Base-by-base conservation (phyloP, 2,888 invertebrate species). In the Dexiosoma caninum region DNA sequence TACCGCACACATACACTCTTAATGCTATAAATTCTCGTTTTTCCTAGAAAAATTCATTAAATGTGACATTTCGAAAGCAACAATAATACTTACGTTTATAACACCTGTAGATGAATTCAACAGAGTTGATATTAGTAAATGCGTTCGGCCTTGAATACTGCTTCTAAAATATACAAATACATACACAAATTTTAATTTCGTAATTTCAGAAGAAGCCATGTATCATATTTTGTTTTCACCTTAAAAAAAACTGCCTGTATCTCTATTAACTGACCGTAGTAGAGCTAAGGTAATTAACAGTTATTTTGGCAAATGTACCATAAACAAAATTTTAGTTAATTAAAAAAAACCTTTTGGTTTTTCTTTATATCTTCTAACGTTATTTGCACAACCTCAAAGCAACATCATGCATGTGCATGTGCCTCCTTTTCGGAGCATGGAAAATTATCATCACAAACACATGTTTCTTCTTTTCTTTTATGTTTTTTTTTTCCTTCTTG, bases 401-500 rank as follows among this genome's bases (percentile, higher is more conserved):
- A 57, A 3, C 37, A 44, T 6, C n/a, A 27, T 23, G 30, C 60
- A 53, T 30, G 16, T 67, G 7, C 16, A 27, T 27, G 27, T 27
- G 40, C 40, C 44, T n/a, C 16, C 30, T n/a, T 57, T 37, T 40
- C 37, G 42, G 53, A 44, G 27, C 21, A 42, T 51, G 59, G 69
- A 71, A 78, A 67, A 72, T 64, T 78, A 78, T 71, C 78, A 72
- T 59, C 9, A 19, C 66, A 46, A 53, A 37, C 62, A 76, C 14
- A 67, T 69, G 46, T 35, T 59, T 32, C 7, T 66, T 49, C 1
- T 40, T 51, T 12, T n/a, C n/a, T n/a, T n/a, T n/a, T n/a, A n/a
- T n/a, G n/a, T n/a, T n/a, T n/a, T n/a, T n/a, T n/a, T n/a, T n/a
- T n/a, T n/a, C n/a, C n/a, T n/a, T n/a, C n/a, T n/a, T n/a, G 4